Evolutionary conservation across 2,797 vertebrate genomes (phyloP), one percentile per base, ranked within the genome.

Genomic region (Paedocypris micromegethes): DNA sequence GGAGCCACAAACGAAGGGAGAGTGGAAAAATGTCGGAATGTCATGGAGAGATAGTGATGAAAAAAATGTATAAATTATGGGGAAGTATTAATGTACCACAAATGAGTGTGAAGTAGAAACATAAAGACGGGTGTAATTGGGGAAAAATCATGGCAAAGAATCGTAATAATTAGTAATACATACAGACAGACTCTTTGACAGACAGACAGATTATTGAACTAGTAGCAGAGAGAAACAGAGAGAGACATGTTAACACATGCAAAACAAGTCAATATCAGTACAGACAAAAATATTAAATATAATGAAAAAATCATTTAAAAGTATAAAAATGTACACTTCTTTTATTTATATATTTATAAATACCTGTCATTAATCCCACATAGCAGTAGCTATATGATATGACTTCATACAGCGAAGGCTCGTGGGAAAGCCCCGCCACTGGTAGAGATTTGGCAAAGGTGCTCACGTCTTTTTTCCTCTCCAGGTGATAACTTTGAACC

Each of bases 381-480:
- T 94, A 96, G 84, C 94, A 97, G 85, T 95, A 96, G 85, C 93
- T 91, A 75, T 96, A 97, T 77, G 90, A 91, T 68, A 95, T 79
- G 0, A 90, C 77, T 61, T 93, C 91, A 52, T 86, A 87, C 75
- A 96, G 66, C 0, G 91, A 91, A 0, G 93, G 94, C 44, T 93
- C 88, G 0, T 82, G 78, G 0, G 85, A 82, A 64, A 94, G 86
- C 52, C 87, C 81, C 3, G 86, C 87, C 61, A 91, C 58, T 3
- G 82, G 64, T 0, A 88, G 77, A 2, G 86, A 87, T 81, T 89
- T 91, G 51, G 79, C 71, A 72, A 92, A 92, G 4, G 89, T 83
- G 68, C 88, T 87, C 76, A 92, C 84, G 6, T 94, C 92, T 77
- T 90, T 88, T 76, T 91, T 91, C 85, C 91, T 92, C 71, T 89